phyloP scores from a whole-genome alignment of 2,888 invertebrate genomes.

The Spilarctia lutea region DNA sequence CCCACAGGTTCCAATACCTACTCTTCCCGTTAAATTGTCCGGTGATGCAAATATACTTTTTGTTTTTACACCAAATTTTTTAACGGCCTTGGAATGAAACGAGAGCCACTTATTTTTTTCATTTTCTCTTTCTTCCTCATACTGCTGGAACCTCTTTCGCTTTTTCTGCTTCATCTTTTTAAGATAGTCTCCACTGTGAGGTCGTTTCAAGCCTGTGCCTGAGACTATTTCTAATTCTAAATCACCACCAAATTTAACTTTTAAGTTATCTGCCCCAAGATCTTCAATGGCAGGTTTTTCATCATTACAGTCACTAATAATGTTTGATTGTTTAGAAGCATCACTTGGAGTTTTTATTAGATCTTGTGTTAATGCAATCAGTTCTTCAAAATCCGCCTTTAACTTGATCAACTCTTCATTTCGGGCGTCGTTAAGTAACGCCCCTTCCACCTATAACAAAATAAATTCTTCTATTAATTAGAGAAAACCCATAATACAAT shows the following conservation, averaged over 20 bases:
- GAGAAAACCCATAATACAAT: too few species aligned
- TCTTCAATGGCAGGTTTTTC: constrained; percentile 96
- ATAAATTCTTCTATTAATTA: too few species aligned
- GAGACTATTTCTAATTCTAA: constrained; percentile 94
- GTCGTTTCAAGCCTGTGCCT: constrained; percentile 77
- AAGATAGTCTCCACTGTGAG: constrained; percentile 89
- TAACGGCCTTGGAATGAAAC: constrained; percentile 95
- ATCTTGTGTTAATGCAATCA: too few species aligned
- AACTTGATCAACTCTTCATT: constrained; percentile 98
- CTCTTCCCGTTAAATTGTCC: constrained; percentile 95
- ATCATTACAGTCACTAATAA: too few species aligned
- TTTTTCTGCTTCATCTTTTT: constrained; percentile 99
- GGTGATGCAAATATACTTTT: constrained; percentile 99
- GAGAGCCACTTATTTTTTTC: constrained; percentile 99
- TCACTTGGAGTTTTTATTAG: too few species aligned
- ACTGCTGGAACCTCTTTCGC: constrained; percentile 95
- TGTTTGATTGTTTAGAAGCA: too few species aligned
- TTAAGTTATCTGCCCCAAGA: constrained; percentile 93
- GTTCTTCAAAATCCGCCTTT: constrained; percentile 97
- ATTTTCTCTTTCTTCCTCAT: constrained; percentile 97
- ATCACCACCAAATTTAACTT: constrained; percentile 96
- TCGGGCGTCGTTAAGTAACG: constrained; percentile 95
- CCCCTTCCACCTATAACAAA: constrained; percentile 96
- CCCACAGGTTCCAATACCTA: too few species aligned
- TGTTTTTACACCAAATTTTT: constrained; percentile 93